Conservation (phyloP, 2,113 vertebrate species). For the Spilogale gracilis region DNA sequence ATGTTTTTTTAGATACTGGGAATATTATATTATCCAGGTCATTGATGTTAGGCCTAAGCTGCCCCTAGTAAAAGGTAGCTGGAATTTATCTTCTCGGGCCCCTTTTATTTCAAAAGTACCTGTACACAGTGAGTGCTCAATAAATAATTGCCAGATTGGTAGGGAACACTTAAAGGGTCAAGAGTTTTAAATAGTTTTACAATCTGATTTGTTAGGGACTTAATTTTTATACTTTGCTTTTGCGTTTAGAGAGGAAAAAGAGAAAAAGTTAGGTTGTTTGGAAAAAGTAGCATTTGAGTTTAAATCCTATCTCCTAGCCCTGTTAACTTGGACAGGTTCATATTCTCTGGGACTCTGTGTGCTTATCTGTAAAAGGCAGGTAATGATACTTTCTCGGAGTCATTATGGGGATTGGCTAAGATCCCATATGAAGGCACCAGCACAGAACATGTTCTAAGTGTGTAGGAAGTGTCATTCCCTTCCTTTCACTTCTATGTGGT, state of each 20-base stretch:
- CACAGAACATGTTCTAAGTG: background rate
- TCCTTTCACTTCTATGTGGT: background rate
- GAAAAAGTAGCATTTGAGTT: background rate
- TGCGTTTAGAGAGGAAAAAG: background rate
- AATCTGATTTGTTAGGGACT: background rate
- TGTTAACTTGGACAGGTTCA: background rate
- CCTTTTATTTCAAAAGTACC: background rate
- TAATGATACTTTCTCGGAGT: background rate
- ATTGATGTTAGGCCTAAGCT: background rate
- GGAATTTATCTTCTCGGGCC: background rate
- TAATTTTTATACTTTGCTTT: slow-evolving; percentile 22
- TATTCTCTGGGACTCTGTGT: background rate
- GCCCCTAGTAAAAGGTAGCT: background rate
- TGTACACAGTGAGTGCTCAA: background rate
- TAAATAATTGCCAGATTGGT: slow-evolving; percentile 15
- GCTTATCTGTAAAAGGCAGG: background rate
- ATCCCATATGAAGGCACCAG: background rate
- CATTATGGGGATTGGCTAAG: background rate
- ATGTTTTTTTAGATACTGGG: background rate
- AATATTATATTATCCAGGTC: background rate
- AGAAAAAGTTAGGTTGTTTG: background rate
- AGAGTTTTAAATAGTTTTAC: background rate
- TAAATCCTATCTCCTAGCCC: background rate
- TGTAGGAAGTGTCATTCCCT: background rate
- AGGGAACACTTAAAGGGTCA: background rate